phyloP scores from a whole-genome alignment of 2,888 invertebrate species.

The Spatulosminthurus flaviceps region DNA sequence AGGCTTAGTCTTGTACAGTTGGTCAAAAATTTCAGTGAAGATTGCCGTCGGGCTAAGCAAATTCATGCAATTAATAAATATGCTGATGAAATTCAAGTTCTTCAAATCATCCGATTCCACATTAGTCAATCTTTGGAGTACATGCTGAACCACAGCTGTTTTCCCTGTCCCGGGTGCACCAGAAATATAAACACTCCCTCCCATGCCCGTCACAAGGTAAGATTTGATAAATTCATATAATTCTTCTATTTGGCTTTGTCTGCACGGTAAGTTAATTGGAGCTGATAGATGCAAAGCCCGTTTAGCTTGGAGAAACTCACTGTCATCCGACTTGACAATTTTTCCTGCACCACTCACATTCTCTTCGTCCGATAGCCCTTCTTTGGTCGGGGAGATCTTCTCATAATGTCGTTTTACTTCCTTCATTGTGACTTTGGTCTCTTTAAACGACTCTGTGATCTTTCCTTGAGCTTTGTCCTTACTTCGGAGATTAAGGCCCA shows the following conservation, averaged over 20 bases:
- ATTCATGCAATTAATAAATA: constrained; percentile 88
- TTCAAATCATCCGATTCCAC: not conserved
- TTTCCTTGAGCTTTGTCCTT: not conserved
- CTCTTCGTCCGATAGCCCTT: not conserved
- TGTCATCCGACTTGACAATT: not conserved
- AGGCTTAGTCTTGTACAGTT: constrained; percentile 71
- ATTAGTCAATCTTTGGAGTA: constrained; percentile 72
- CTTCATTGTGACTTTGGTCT: not conserved
- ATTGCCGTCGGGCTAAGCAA: constrained; percentile 84
- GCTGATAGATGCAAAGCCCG: constrained; percentile 69
- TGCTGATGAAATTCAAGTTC: no score
- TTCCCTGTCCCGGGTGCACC: constrained; percentile 98
- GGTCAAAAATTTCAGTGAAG: constrained; percentile 79
- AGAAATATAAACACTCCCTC: constrained; percentile 90
- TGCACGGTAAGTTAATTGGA: constrained; percentile 73
- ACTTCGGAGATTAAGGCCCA: not conserved
- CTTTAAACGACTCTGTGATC: constrained; percentile 22
- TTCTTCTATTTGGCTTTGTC: constrained; percentile 79
- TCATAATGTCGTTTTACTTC: not conserved
- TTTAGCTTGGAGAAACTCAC: constrained; percentile 65
- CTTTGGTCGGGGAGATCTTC: not conserved
- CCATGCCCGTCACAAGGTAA: constrained; percentile 73
- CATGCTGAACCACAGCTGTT: constrained; percentile 84
- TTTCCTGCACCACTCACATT: not conserved
- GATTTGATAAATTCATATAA: constrained; percentile 76